Evolutionary conservation across 1,140 invertebrate genomes (phyloP), one percentile per base, ranked within the genome.

Genomic region (Cydia strobilella): DNA sequence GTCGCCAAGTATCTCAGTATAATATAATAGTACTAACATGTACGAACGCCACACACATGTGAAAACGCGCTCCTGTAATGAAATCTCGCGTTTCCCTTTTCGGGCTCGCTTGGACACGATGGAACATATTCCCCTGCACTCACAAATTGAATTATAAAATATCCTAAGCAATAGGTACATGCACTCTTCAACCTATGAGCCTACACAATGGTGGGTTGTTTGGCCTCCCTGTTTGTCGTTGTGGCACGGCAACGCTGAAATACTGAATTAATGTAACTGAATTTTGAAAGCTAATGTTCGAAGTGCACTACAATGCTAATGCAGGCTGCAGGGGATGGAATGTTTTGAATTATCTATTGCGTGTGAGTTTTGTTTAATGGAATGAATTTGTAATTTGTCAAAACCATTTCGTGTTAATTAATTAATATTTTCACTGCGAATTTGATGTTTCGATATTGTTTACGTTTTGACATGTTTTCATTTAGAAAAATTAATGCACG

Each of bases 191-290:
- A 74, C 74, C 76, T 72, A 80, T 87, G 78, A 81, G 75, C 74
- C 76, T 72, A 80, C 83, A 89, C 88, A 90, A 88, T 86, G 75
- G 80, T 72, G 80, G 87, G 80, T 84, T 90, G 89, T 90, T 89
- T 90, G 85, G 85, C 86, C 82, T 82, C 82, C 77, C 82, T 89
- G 89, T 90, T 90, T 89, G 86, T 84, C 76, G 74, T 59, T 86
- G 78, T 79, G 76, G 48, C 51, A 18, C 6, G n/a, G 12, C 59
- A 62, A 74, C 82, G 79, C 79, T 79, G 82, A 84, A 88, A 90
- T 87, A 85, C 80, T 83, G 84, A 88, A 89, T 35, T 69, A 90
- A 88, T 90, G 86, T 88, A 86, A 87, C 89, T 87, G 80, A 89
- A 90, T 89, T 90, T 89, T 89, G 82, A 85, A 86, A 87, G 83